Base-by-base conservation (phyloP, 2,888 invertebrate genomes). In the Pilophorus perplexus region DNA sequence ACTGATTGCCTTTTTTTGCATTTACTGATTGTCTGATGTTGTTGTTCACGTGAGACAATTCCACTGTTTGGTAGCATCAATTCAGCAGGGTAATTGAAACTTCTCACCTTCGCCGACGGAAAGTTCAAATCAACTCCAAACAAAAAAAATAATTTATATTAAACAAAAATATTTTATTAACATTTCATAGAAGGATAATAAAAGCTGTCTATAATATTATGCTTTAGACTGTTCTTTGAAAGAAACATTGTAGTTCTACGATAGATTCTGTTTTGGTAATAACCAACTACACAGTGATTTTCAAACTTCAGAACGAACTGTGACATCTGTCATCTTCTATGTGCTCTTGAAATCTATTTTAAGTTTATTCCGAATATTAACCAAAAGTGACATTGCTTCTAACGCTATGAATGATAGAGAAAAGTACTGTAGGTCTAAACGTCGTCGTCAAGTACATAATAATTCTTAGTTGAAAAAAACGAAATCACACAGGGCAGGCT, bases 111-210 rank as follows among this genome's bases (percentile, higher is more conserved):
- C 23, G n/a, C 46, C 12, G 14, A 46, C 46, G 46, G 14, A 22
- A 46, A 46, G 55, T 38, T 37, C 20, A 55, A 55, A 55, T 38
- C 6, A 22, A 20, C 33, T 38, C 37, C 16, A 6, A 55, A 38
- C 22, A 37, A 50, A 64, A 38, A 23, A 64, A 44, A 22, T 16
- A 33, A 48, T n/a, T n/a, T 64, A 48, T 50, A 64, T 48, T 64
- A 64, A 64, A 64, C 64, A 64, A 64, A 64, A 64, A 64, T 64
- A 64, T 33, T 64, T 64, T 64, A 64, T 64, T 64, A 64, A 64
- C 64, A 64, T 64, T 64, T 64, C 28, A 50, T 64, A 50, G 48
- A 64, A 64, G 50, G 64, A 64, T 59, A 42, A 22, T 59, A 59
- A 59, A 59, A 59, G 59, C 59, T 42, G 59, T 28, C 28, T 59